Evolutionary conservation across 2,113 vertebrate genomes (phyloP).

Genomic region (Triplophysa tibetana): DNA sequence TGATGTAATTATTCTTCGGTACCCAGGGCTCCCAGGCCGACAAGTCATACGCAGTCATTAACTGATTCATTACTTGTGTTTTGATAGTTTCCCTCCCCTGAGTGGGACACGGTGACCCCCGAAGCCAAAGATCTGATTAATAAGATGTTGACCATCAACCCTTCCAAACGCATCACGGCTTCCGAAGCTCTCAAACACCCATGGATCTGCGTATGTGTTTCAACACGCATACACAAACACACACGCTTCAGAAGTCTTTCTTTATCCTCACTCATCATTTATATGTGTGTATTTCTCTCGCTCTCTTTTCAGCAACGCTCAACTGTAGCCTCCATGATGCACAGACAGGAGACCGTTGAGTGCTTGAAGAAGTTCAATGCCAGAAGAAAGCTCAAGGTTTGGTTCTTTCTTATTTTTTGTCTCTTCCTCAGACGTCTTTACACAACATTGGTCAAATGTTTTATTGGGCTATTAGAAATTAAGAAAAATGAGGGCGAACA

Average conservation of each 20-base stretch:
- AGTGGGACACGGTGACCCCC: constrained; percentile 97
- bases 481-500: background rate
- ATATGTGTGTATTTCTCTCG: background rate
- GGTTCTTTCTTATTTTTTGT: background rate
- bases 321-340: constrained; percentile 99
- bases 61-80: constrained; percentile 15
- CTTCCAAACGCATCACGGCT: constrained; percentile 92
- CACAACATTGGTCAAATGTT: constrained; percentile 42
- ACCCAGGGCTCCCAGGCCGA: background rate
- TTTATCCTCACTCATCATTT: background rate
- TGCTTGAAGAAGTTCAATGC: constrained; percentile 99
- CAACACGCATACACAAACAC: constrained; percentile 20
- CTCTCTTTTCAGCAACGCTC: constrained; percentile 86
- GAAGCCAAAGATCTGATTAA: constrained; percentile 99
- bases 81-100: constrained; percentile 92
- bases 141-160: constrained; percentile 98
- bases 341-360: constrained; percentile 98
- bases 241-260: background rate
- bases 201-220: constrained; percentile 92
- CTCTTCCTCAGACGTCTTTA: constrained; percentile 15
- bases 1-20: constrained; percentile 3
- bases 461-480: background rate
- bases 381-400: constrained; percentile 94
- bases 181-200: constrained; percentile 95
- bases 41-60: background rate